Percentiles rank a stretch among this genome's conserved stretches.
phyloP scores from a whole-genome alignment of 2,888 invertebrate species.

The Drosophila birchii region DNA sequence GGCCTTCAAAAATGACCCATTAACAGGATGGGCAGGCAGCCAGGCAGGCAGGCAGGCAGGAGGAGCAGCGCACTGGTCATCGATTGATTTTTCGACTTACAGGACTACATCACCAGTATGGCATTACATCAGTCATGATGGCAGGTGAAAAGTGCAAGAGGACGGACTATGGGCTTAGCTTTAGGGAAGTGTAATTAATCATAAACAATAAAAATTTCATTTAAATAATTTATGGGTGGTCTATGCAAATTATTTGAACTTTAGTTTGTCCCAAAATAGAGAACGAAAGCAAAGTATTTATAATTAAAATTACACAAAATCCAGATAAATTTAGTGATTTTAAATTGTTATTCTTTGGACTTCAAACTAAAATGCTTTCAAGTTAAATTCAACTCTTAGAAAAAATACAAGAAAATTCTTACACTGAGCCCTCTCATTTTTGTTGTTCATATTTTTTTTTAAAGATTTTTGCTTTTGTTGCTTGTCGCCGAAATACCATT shows the following conservation, averaged over 20 bases:
- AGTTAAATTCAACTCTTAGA: too few relatives aligned
- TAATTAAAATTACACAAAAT: too few relatives aligned
- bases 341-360: too few relatives aligned
- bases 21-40: slow-evolving; percentile 45
- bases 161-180: background rate
- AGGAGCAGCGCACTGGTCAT: slow-evolving; percentile 43
- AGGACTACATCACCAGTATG: slow-evolving; percentile 21
- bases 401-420: background rate
- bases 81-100: slow-evolving; percentile 61
- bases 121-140: slow-evolving; percentile 28
- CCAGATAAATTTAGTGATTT: too few relatives aligned
- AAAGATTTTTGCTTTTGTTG: background rate
- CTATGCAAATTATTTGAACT: too few relatives aligned
- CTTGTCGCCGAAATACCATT: slow-evolving; percentile 21
- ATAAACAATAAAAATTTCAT: too few relatives aligned
- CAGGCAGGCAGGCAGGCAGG: slow-evolving; percentile 3
- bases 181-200: background rate
- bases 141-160: background rate
- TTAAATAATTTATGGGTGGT: too few relatives aligned
- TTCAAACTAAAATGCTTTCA: too few relatives aligned
- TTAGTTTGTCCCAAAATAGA: too few relatives aligned
- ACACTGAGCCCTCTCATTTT: background rate
- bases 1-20: slow-evolving; percentile 70
- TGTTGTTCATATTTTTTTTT: background rate
- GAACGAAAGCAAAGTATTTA: too few relatives aligned